Evolutionary conservation across 2,797 vertebrate genomes (phyloP).

Genomic region (Danio choprae): DNA sequence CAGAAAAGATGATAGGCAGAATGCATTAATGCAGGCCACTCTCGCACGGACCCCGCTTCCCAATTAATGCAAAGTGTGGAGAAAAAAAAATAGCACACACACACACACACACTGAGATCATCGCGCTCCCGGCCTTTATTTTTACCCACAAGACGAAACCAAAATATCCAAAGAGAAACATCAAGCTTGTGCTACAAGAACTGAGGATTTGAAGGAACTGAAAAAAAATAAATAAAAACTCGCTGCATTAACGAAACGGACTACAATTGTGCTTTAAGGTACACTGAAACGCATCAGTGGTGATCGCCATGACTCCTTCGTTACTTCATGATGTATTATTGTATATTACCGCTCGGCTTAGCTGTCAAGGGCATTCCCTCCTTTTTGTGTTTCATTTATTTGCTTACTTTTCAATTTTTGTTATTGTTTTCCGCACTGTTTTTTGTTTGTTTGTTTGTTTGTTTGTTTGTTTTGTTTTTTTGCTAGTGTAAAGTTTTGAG

Average conservation of each 20-base stretch:
- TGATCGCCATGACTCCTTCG: constrained; percentile 76
- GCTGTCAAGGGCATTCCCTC: constrained; percentile 81
- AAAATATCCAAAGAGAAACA: constrained; percentile 70
- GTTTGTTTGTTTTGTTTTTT: no score
- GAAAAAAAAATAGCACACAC: constrained; percentile 11
- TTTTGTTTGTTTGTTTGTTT: no score
- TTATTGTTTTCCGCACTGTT: constrained; percentile 68
- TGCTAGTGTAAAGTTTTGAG: constrained; percentile 84
- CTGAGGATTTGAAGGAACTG: constrained; percentile 59
- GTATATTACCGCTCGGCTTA: constrained; percentile 83
- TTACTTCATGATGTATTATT: constrained; percentile 81
- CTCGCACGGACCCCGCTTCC: constrained; percentile 49
- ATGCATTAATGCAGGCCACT: constrained; percentile 63
- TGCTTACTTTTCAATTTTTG: constrained; percentile 38
- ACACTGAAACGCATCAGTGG: constrained; percentile 71
- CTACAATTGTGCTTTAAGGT: constrained; percentile 82
- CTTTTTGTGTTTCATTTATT: constrained; percentile 54
- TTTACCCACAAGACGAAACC: constrained; percentile 49
- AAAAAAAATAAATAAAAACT: no score
- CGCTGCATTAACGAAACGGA: constrained; percentile 77
- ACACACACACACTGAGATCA: constrained; percentile 29
- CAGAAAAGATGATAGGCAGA: constrained; percentile 68
- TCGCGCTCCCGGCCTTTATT: constrained; percentile 29
- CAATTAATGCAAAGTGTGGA: constrained; percentile 63
- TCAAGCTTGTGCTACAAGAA: constrained; percentile 52